Base-by-base conservation (phyloP, 2,797 vertebrate species). In the Typhlichthys eigenmanni region DNA sequence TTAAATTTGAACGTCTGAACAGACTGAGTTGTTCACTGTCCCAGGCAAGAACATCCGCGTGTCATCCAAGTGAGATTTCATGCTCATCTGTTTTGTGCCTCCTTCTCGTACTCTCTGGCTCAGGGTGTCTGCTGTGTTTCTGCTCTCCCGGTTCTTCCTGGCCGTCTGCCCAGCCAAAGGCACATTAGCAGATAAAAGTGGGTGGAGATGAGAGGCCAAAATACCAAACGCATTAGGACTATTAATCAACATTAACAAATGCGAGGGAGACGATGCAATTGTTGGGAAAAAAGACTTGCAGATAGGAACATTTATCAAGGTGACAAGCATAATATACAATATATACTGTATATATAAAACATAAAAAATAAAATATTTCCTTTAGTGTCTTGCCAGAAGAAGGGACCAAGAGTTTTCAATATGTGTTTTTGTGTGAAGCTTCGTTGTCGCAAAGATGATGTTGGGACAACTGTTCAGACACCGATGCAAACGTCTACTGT, bases 171-270 rank as follows among this genome's bases (percentile, higher is more conserved):
- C 82, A 82, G 83, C 75, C 79, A 75, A 76, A 89, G 85, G 88
- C 89, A 88, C 86, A 88, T 88, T 85, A 87, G 80, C 71, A 89
- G 86, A 89, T 86, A 78, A 81, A 83, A 85, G 87, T 83, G 82
- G 89, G 87, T 68, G 88, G 85, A 86, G 79, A 84, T 72, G 78
- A 69, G 77, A 88, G 84, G 76, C 80, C 83, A 81, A 87, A 74
- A 90, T 80, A 89, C 80, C 85, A 84, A 86, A 90, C 64, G 76
- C 82, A 90, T 88, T 80, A 84, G 72, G 72, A 80, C 87, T 83
- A 91, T 91, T 90, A 90, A 89, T 91, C 89, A 91, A 78, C 81
- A 87, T 89, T 85, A 90, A 85, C 71, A 79, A 87, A 87, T 88
- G 81, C 19, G 68, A 84, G 75, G 80, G 81, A 81, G 75, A 79